Percentiles rank a stretch among this genome's conserved stretches.
These are phyloP conservation scores for Neoascia interrupta DNA, from an alignment of 2,888 invertebrate genomes.

Conservation along the genomic window DNA sequence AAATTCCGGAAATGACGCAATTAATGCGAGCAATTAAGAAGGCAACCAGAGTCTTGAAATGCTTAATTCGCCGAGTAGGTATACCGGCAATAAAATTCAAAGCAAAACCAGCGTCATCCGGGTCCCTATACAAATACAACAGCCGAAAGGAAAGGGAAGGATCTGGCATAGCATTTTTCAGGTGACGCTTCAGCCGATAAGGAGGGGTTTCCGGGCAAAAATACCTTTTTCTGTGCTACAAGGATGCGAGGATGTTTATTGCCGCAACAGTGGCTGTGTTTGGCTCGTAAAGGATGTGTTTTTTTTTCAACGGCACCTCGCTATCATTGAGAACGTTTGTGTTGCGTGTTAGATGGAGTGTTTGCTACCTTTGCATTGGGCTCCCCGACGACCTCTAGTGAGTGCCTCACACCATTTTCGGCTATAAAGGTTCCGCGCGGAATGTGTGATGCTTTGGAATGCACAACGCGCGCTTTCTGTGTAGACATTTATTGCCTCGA, in stretches of 20 bases:
- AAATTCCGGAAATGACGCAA: conserved; percentile 52
- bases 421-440: conserved; percentile 7
- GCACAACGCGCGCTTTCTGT: conserved; percentile 50
- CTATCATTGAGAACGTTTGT: conserved; percentile 1
- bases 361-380: neutral
- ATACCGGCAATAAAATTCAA: conserved; percentile 53
- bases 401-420: conserved; percentile 19
- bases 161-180: conserved; percentile 25
- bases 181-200: conserved; percentile 33
- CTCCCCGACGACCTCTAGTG: neutral
- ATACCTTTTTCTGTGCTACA: conserved; percentile 7
- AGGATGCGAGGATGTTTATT: conserved; percentile 56
- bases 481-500: conserved; percentile 66
- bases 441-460: conserved; percentile 48
- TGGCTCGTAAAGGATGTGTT: conserved; percentile 11
- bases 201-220: neutral
- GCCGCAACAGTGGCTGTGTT: conserved; percentile 30
- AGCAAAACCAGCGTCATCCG: conserved; percentile 41
- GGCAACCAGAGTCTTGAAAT: conserved; percentile 53
- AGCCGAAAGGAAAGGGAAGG: neutral
- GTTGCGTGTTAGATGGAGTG: conserved; percentile 27
- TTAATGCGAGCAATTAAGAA: conserved; percentile 62
- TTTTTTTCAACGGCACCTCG: conserved; percentile 1
- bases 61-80: conserved; percentile 18
- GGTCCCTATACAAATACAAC: conserved; percentile 27